phyloP scores from a whole-genome alignment of 2,888 invertebrate species.

The Pimpla rufipes region DNA sequence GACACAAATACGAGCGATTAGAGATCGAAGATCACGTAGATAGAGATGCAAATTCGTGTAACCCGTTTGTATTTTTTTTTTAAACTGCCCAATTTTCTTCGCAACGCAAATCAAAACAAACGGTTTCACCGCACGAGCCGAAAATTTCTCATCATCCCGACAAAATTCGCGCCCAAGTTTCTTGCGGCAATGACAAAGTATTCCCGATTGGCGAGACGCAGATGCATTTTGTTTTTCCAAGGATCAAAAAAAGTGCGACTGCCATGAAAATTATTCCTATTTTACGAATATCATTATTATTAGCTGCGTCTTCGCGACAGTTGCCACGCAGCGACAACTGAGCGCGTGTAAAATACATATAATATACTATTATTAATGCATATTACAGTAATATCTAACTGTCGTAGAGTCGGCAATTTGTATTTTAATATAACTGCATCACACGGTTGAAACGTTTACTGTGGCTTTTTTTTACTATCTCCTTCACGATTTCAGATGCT shows the following conservation, averaged over 20 bases:
- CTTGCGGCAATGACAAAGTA: slow-evolving; percentile 7
- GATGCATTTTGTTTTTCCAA: slow-evolving; percentile 15
- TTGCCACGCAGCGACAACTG: slow-evolving; percentile 20
- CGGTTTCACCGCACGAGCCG: background rate
- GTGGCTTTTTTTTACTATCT: background rate
- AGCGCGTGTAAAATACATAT: slow-evolving; percentile 52
- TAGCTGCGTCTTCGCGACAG: slow-evolving; percentile 18
- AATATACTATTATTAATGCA: slow-evolving; percentile 64
- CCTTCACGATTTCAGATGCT: slow-evolving; percentile 1
- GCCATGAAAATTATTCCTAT: slow-evolving; percentile 39
- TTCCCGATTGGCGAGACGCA: background rate
- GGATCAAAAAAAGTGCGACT: slow-evolving; percentile 37
- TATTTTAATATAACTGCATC: slow-evolving; percentile 83
- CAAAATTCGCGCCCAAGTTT: background rate
- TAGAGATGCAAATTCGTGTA: background rate
- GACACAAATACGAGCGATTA: background rate
- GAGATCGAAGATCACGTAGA: background rate
- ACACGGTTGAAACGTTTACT: slow-evolving; percentile 59
- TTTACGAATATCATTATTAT: slow-evolving; percentile 39
- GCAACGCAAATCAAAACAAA: background rate
- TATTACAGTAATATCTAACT: slow-evolving; percentile 74
- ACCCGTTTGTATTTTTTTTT: background rate
- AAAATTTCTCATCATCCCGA: background rate
- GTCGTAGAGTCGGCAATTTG: slow-evolving; percentile 82
- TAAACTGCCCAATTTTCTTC: background rate